Conservation (phyloP, 2,888 invertebrate species). For the Phyto melanocephala region DNA sequence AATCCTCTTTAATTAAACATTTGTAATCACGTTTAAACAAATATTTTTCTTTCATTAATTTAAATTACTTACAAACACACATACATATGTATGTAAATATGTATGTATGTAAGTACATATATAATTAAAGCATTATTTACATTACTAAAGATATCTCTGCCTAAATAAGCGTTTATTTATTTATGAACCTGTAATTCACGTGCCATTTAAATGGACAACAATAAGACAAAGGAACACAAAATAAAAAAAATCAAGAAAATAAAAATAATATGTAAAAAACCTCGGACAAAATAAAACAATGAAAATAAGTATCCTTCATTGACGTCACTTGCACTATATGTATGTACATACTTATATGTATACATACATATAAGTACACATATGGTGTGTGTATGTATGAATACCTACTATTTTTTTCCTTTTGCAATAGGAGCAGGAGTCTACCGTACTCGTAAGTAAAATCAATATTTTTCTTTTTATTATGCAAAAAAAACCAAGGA, state of each 20-base stretch:
- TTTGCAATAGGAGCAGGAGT: neutral
- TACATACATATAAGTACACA: neutral
- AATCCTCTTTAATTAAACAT: no score
- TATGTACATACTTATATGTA: neutral
- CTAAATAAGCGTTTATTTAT: neutral
- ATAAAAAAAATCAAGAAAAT: neutral
- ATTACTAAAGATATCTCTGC: no score
- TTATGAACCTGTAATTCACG: slow-evolving; percentile 22
- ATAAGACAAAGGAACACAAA: neutral
- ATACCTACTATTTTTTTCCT: neutral
- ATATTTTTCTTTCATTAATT: no score
- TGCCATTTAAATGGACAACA: slow-evolving; percentile 5
- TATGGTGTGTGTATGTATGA: no score
- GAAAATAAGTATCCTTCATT: slow-evolving; percentile 36
- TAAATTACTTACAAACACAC: no score
- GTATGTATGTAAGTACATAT: no score
- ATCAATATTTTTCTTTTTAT: slow-evolving; percentile 18
- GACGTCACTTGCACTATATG: slow-evolving; percentile 24
- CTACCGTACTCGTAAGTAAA: slow-evolving; percentile 9
- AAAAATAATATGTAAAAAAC: neutral
- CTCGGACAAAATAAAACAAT: slow-evolving; percentile 1
- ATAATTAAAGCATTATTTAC: no score
- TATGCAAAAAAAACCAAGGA: slow-evolving; percentile 7
- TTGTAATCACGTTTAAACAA: no score
- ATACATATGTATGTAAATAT: no score